phyloP scores from a whole-genome alignment of 1,140 invertebrate species.

The Drosophila repleta region DNA sequence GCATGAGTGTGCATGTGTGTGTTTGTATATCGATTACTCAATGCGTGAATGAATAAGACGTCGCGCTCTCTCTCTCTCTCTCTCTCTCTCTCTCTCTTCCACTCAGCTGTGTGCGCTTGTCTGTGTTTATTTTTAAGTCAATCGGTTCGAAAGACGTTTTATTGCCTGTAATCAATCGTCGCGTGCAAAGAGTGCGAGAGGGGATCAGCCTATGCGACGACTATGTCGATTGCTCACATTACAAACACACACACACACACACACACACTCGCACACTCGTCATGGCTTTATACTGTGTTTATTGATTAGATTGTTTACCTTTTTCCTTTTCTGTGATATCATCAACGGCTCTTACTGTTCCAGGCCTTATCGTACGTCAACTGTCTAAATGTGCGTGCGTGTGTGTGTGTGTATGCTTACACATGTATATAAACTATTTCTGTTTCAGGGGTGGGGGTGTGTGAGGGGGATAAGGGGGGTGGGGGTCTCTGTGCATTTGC shows the following conservation, averaged over 20 bases:
- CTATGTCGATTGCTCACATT: conserved; percentile 45
- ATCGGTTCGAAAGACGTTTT: conserved; percentile 78
- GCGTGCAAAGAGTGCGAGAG: conserved; percentile 38
- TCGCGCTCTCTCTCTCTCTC: conserved; percentile 17
- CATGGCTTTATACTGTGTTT: conserved; percentile 71
- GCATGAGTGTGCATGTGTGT: conserved; percentile 25
- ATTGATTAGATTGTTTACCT: conserved; percentile 82
- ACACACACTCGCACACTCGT: conserved; percentile 44
- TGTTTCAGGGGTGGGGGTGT: conserved; percentile 18
- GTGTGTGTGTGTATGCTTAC: conserved; percentile 9
- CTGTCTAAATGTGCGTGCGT: conserved; percentile 69
- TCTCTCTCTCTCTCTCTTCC: not conserved
- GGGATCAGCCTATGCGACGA: conserved; percentile 33
- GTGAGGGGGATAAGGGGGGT: too few relatives aligned
- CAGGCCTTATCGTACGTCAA: conserved; percentile 76
- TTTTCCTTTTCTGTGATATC: conserved; percentile 72
- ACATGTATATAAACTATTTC: conserved; percentile 36
- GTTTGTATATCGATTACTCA: conserved; percentile 72
- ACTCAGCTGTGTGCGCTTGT: conserved; percentile 33
- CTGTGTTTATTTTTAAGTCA: conserved; percentile 78
- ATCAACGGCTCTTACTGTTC: conserved; percentile 56
- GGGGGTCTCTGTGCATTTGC: too few relatives aligned
- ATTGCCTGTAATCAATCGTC: conserved; percentile 81
- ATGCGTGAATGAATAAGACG: conserved; percentile 77
- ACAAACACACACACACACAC: conserved; percentile 19